phyloP scores from a whole-genome alignment of 2,888 invertebrate genomes.

The Nematopogon swammerdamellus region DNA sequence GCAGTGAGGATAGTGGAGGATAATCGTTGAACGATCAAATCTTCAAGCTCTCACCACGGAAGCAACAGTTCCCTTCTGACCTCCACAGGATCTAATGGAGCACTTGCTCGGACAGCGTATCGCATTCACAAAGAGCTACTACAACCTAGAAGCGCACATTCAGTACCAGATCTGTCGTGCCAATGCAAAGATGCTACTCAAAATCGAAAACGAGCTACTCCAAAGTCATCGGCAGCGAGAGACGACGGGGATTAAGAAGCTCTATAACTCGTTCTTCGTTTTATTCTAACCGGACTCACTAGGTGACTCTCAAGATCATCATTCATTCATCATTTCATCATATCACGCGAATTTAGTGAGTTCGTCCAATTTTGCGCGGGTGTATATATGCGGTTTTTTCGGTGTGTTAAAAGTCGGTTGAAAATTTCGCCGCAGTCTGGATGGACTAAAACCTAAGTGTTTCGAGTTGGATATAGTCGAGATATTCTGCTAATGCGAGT shows the following conservation, averaged over 20 bases:
- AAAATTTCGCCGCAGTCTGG: too few relatives aligned
- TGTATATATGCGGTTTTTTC: too few relatives aligned
- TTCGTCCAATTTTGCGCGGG: not conserved
- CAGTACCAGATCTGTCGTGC: conserved; percentile 31
- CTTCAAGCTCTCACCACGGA: not conserved
- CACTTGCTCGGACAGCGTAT: conserved; percentile 30
- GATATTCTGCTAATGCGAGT: too few relatives aligned
- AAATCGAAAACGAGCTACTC: conserved; percentile 70
- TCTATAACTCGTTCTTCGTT: conserved; percentile 85
- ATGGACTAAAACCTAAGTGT: too few relatives aligned
- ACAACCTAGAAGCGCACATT: conserved; percentile 27
- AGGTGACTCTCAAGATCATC: conserved; percentile 14
- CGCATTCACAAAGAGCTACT: conserved; percentile 21
- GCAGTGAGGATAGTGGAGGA: not conserved
- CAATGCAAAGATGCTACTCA: conserved; percentile 63
- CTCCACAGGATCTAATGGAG: not conserved
- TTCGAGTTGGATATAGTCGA: too few relatives aligned
- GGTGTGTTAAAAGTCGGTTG: too few relatives aligned
- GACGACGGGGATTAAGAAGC: conserved; percentile 80
- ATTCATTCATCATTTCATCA: conserved; percentile 17
- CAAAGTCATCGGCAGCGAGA: conserved; percentile 81
- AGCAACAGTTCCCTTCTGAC: not conserved
- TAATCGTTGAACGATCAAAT: too few relatives aligned
- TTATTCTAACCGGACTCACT: conserved; percentile 64
- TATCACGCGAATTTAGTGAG: too few relatives aligned